Base-by-base conservation (phyloP, 2,797 vertebrate species). In the Chlorospingus flavigularis region DNA sequence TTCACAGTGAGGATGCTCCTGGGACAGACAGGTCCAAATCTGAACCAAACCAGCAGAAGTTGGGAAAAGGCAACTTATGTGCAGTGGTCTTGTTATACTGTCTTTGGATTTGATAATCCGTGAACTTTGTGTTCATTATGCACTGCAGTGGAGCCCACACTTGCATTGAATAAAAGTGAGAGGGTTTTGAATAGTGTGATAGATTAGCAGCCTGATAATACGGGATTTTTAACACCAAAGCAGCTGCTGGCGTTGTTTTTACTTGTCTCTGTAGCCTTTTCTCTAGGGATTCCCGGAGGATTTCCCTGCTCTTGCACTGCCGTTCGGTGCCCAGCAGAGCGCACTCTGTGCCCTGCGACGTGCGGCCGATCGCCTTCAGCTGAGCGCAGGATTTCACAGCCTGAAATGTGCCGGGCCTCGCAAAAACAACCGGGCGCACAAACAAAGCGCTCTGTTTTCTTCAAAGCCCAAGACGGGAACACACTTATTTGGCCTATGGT, bases 401-500 rank as follows among this genome's bases (percentile, higher is more conserved):
- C 54, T 78, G 10, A 70, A 65, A 45, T 30, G 51, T 17, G 47
- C 60, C 13, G 24, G 9, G 61, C 79, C 55, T 93, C 87, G 45
- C 86, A 79, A 85, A 55, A 78, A 23, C 53, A 76, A 5, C 65
- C 62, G 42, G 61, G 33, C 16, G 0, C 68, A 14, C 86, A 92
- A 94, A 73, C 60, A 96, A 66, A 77, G 72, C 28, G 1, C 19
- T 72, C 61, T 85, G 4, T 86, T 68, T 93, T 90, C 68, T 87
- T 81, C 39, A 54, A 15, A 71, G 61, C 20, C 33, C 70, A 24
- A 72, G 63, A 17, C 24, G 71, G 58, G 88, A 73, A 43, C 73
- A 48, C 70, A 28, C 26, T 83, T 68, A 60, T 67, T 97, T 95
- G 93, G 70, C 68, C 77, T 81, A 10, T 70, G 74, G 79, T 94